Conservation (phyloP, 2,113 vertebrate genomes). For the Carlito syrichta region DNA sequence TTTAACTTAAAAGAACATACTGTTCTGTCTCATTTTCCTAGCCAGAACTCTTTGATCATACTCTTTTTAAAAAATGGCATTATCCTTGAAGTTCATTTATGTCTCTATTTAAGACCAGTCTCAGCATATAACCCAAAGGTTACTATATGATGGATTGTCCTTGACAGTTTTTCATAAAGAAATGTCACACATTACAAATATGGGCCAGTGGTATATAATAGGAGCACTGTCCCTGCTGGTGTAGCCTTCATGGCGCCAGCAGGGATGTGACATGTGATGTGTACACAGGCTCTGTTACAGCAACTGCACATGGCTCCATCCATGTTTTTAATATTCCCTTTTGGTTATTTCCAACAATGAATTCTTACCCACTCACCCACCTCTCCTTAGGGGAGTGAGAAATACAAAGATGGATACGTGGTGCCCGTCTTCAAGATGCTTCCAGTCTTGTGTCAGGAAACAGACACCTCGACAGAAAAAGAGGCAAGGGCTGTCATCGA, state of each 20-base stretch:
- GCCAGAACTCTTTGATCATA: background rate
- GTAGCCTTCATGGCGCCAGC: background rate
- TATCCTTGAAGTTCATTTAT: constrained; percentile 58
- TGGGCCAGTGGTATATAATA: constrained; percentile 76
- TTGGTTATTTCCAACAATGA: background rate
- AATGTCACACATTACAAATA: constrained; percentile 78
- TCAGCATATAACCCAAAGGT: constrained; percentile 69
- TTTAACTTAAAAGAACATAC: constrained; percentile 16
- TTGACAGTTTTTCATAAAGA: constrained; percentile 79
- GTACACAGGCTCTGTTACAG: constrained; percentile 41
- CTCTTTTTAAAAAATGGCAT: constrained; percentile 30
- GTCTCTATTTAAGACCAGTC: constrained; percentile 62
- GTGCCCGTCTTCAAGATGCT: background rate
- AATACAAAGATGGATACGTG: background rate
- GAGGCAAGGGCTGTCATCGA: background rate
- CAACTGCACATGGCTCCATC: background rate
- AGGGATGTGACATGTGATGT: background rate
- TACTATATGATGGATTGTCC: constrained; percentile 76
- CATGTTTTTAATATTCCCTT: constrained; percentile 19
- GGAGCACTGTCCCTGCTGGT: constrained; percentile 64
- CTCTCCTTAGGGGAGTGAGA: background rate
- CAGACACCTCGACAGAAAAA: background rate
- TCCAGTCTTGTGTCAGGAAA: background rate
- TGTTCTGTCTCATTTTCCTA: background rate
- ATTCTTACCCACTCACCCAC: background rate